Percentiles rank a stretch among this genome's conserved stretches.
These are phyloP conservation scores for Adelosebastes latens DNA, from an alignment of 2,797 vertebrate genomes.

Conservation along the genomic window DNA sequence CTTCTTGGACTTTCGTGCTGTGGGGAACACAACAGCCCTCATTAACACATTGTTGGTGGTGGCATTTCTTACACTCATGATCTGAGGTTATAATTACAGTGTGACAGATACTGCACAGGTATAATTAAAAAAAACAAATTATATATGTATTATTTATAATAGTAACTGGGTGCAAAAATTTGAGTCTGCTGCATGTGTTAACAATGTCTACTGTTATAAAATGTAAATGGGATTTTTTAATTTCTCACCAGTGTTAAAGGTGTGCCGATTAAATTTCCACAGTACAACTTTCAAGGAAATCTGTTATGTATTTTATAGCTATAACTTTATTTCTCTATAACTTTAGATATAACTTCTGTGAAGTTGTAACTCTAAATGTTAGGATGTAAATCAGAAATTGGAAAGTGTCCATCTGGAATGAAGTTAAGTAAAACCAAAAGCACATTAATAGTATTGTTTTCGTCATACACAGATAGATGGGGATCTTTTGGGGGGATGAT, in stretches of 20 bases:
- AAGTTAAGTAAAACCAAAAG: too few species aligned
- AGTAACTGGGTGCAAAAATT: background rate
- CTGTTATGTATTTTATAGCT: too few species aligned
- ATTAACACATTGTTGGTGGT: slow-evolving; percentile 15
- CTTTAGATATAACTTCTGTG: background rate
- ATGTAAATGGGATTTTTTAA: background rate
- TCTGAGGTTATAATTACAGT: background rate
- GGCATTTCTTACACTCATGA: background rate
- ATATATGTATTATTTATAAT: too few species aligned
- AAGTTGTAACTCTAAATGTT: too few species aligned
- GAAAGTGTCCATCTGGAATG: too few species aligned
- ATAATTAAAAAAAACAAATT: background rate
- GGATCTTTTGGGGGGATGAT: too few species aligned
- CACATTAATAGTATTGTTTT: too few species aligned
- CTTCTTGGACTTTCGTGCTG: slow-evolving; percentile 98
- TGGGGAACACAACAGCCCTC: slow-evolving; percentile 17
- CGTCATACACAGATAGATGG: too few species aligned
- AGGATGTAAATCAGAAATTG: too few species aligned
- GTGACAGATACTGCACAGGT: background rate
- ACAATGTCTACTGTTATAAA: background rate
- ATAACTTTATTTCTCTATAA: too few species aligned
- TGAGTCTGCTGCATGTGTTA: background rate
- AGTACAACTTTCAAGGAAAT: slow-evolving; percentile 13
- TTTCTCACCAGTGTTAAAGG: background rate
- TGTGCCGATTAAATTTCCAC: background rate